Evolutionary conservation across 2,888 invertebrate genomes (phyloP), one percentile per base, ranked within the genome.

Genomic region (Drosophila borealis): DNA sequence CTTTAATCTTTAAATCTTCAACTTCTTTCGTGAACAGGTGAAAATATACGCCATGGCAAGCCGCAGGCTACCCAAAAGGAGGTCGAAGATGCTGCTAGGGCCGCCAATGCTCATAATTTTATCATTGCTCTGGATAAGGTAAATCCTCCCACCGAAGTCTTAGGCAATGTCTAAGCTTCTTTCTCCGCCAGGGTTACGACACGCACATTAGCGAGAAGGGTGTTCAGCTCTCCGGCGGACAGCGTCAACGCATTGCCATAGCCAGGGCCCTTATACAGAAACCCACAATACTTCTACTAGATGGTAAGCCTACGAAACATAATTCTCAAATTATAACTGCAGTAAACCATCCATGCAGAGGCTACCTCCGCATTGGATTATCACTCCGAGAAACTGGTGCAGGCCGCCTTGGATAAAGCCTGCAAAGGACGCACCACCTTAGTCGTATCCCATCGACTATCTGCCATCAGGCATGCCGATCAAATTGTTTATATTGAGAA

Each of bases 341-440:
- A 55, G 34, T 48, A 19, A 41, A 1, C 21, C 13, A 11, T 39
- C 2, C 9, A 4, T 49, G 36, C 29, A 76, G 97, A 97, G 91
- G 97, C 96, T 0, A 97, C 97, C 0, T 96, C 96, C 0, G 97
- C 97, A 0, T 91, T 97, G 78, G 97, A 97, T 91, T 95, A 95
- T 2, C 94, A 95, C 80, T 96, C 96, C 76, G 97, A 97, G 89
- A 94, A 95, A 5, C 94, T 94, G 59, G 97, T 97, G 0, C 97
- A 97, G 91, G 94, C 94, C 10, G 97, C 97, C 0, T 91, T 97
- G 76, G 96, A 97, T 83, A 93, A 93, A 10, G 97, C 96, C 0
- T 94, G 95, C n/a, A 93, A 94, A 80, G 96, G 95, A 3, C 93
- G 96, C 49, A 96, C 96, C 76, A 96, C 96, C 67, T 92, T 96